These are phyloP conservation scores for Troides helena DNA, from an alignment of 2,888 invertebrate species.

Conservation along the genomic window DNA sequence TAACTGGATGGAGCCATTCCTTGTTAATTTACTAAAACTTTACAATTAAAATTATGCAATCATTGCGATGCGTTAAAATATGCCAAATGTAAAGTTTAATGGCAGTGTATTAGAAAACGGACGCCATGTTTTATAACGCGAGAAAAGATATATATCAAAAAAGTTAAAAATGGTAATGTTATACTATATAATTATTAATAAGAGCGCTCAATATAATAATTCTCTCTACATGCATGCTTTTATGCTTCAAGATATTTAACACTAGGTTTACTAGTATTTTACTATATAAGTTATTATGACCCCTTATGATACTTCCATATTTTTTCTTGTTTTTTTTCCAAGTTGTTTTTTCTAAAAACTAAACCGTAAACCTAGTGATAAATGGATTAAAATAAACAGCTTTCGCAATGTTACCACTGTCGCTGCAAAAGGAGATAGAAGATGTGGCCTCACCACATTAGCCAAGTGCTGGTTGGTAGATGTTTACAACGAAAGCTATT, in stretches of 20 bases:
- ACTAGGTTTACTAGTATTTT: too few species aligned
- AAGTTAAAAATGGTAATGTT: neutral
- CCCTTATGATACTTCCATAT: too few species aligned
- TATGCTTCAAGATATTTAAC: neutral
- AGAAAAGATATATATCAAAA: neutral
- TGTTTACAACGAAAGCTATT: too few species aligned
- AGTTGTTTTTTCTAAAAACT: too few species aligned
- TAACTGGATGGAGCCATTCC: conserved; percentile 9
- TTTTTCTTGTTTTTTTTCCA: too few species aligned
- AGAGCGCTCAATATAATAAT: neutral
- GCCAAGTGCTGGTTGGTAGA: too few species aligned
- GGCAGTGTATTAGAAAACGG: neutral
- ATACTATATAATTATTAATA: neutral
- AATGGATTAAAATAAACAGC: too few species aligned
- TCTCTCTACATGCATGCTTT: neutral
- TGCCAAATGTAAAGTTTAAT: neutral
- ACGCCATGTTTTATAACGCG: neutral
- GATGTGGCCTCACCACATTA: too few species aligned
- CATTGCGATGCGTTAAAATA: neutral
- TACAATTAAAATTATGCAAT: conserved; percentile 12
- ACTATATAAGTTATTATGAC: too few species aligned
- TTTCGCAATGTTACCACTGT: too few species aligned
- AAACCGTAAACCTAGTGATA: too few species aligned
- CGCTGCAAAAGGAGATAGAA: too few species aligned
- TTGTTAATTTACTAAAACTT: neutral